Base-by-base conservation (phyloP, 2,888 invertebrate genomes). In the Leptinotarsa rubiginosa region DNA sequence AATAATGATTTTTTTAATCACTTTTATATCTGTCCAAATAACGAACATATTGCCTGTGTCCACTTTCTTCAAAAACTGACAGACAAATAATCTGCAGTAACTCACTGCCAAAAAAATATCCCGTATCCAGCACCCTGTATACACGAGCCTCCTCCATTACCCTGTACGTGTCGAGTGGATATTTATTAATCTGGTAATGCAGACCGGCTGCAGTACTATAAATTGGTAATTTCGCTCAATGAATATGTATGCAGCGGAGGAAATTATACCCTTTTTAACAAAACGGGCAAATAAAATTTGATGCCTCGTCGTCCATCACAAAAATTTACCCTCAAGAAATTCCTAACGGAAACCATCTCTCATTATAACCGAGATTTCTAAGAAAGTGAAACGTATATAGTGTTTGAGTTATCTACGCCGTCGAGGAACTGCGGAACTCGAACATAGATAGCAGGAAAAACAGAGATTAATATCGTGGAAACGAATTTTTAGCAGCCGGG, bases 301-400 rank as follows among this genome's bases (percentile, higher is more conserved):
- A 77, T 73, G 70, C 76, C 65, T 65, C 70, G 76, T 72, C 69
- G 77, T 79, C 73, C 76, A 79, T 80, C 80, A 79, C 75, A 80
- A 78, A 80, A 79, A 79, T 74, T 65, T 70, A 64, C 69, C 69
- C 71, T 65, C 65, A 69, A 76, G 73, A 72, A 65, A 69, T 65
- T 52, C 62, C 69, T 77, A 79, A 78, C 81, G 81, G 80, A 81
- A 79, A 79, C 80, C 69, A 74, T 72, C 74, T 69, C 76, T 78
- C 78, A 77, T 79, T 77, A 77, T 79, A 75, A 70, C 16, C 59
- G 71, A 73, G 75, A 77, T 79, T 81, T 79, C 77, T 77, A 71
- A 78, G 80, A 80, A 81, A 80, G 79, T 79, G 80, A 80, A 80
- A 80, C 77, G 77, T 77, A 79, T 76, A 75, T 71, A 70, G 69